Base-by-base conservation (phyloP, 1,140 invertebrate genomes). In the Calosoma granatense region DNA sequence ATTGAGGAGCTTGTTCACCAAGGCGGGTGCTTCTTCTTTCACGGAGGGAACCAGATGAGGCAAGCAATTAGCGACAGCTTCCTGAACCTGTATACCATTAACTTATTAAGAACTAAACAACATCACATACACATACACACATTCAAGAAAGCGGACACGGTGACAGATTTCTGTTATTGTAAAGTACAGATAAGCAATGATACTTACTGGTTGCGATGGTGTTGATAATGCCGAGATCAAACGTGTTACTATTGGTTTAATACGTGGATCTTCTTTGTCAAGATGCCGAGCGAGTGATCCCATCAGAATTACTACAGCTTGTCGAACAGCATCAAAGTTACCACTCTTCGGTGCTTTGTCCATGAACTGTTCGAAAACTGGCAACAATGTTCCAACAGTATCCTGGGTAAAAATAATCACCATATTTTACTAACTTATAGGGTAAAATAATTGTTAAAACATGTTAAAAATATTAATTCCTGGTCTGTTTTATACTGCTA, bases 241-340 rank as follows among this genome's bases (percentile, higher is more conserved):
- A 65, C 94, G 84, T 61, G 82, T 82, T 14, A 98, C 88, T 64
- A 99, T 99, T 1, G 94, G 93, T 67, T 92, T 89, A 52, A 91
- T 84, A 76, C 94, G 70, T 1, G 83, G 78, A 74, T 98, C 92
- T 64, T 88, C 85, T 53, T 88, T 88, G 59, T 96, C 92, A 61
- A 99, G 82, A 81, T 99, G 95, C 30, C 90, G 81, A 1, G 96
- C 96, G 59, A 99, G 76, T 0, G 89, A 94, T 14, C 97, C 97
- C 88, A 99, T 95, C 6, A 99, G 76, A 65, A 99, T 90, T 22
- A 99, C 92, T 39, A 98, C 92, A 63, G 92, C 91, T 70, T 98
- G 93, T 39, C 96, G 82, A 21, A 96, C 89, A 3, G 88, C 86
- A 76, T 99, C 97, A 71, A 84, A 95, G 59, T 84, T 85, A n/a